Evolutionary conservation across 2,888 invertebrate species (phyloP).

Genomic region (Drosophila picticornis): DNA sequence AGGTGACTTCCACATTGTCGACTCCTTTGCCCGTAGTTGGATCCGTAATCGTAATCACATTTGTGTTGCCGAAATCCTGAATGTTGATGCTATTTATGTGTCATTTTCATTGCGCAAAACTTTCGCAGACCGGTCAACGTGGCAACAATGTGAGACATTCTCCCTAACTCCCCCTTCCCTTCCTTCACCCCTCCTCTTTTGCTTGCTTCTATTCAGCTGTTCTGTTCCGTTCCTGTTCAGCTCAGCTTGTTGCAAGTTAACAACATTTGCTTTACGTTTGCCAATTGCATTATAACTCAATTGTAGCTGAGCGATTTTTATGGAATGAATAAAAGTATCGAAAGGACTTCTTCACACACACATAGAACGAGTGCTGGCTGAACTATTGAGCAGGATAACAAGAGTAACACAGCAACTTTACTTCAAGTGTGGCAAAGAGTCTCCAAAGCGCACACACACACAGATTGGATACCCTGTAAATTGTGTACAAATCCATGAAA

Average conservation of each 20-base stretch:
- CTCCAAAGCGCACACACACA: neutral
- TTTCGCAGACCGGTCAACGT: constrained; percentile 53
- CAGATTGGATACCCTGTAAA: constrained; percentile 4
- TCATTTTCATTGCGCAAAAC: constrained; percentile 66
- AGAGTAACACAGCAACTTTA: constrained; percentile 13
- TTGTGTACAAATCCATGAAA: neutral
- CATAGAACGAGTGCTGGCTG: constrained; percentile 27
- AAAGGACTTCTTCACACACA: constrained; percentile 32
- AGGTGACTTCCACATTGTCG: constrained; percentile 64
- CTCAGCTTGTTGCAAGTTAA: constrained; percentile 59
- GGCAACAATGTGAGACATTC: constrained; percentile 68
- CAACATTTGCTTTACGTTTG: constrained; percentile 79
- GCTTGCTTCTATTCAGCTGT: neutral
- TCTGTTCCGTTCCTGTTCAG: constrained; percentile 8
- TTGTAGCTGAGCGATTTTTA: constrained; percentile 76
- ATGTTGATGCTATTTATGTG: constrained; percentile 74
- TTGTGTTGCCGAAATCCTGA: constrained; percentile 60
- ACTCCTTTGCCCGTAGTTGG: constrained; percentile 9
- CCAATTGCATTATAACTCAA: constrained; percentile 82
- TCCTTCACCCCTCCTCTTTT: neutral
- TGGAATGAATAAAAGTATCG: constrained; percentile 54
- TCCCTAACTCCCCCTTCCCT: neutral
- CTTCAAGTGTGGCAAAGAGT: constrained; percentile 8
- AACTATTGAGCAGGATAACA: constrained; percentile 27
- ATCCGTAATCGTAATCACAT: constrained; percentile 75